Conservation (phyloP, 2,888 invertebrate species). For the Cryptops parisi region DNA sequence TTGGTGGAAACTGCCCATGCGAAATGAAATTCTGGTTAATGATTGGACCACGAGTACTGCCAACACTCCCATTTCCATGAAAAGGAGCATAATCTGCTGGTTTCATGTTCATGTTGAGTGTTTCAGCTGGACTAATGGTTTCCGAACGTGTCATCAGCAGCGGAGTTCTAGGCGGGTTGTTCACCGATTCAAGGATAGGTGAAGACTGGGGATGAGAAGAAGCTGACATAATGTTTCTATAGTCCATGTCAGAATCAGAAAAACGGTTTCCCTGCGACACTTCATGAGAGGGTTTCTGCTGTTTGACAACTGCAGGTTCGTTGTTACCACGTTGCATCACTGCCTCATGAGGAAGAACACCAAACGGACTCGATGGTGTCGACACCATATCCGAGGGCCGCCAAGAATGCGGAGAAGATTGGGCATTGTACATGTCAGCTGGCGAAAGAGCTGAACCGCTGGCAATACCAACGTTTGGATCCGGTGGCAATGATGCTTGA, state of each 20-base stretch:
- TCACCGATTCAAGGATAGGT: constrained; percentile 5
- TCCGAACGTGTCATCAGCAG: constrained; percentile 15
- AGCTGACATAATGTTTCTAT: constrained; percentile 1
- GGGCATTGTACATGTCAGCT: constrained; percentile 20
- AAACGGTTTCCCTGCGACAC: constrained; percentile 13
- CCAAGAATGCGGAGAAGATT: constrained; percentile 21
- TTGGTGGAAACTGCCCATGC: constrained; percentile 13
- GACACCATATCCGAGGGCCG: constrained; percentile 21
- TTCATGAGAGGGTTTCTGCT: constrained; percentile 4
- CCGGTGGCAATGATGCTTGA: constrained; percentile 17
- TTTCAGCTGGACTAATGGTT: not conserved
- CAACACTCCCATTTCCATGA: not conserved
- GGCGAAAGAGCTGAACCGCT: constrained; percentile 12
- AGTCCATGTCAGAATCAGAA: constrained; percentile 12
- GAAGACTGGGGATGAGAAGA: not conserved
- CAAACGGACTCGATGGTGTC: constrained; percentile 21
- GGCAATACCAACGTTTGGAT: constrained; percentile 17
- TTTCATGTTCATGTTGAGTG: constrained; percentile 13
- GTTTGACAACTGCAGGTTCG: not conserved
- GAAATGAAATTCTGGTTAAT: constrained; percentile 15
- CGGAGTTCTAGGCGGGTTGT: constrained; percentile 2
- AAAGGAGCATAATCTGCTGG: constrained; percentile 9
- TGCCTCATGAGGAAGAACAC: constrained; percentile 22
- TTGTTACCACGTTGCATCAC: constrained; percentile 20
- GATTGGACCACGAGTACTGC: constrained; percentile 6